These are phyloP conservation scores for Perizoma flavofasciatum DNA, from an alignment of 2,888 invertebrate species.

Conservation along the genomic window DNA sequence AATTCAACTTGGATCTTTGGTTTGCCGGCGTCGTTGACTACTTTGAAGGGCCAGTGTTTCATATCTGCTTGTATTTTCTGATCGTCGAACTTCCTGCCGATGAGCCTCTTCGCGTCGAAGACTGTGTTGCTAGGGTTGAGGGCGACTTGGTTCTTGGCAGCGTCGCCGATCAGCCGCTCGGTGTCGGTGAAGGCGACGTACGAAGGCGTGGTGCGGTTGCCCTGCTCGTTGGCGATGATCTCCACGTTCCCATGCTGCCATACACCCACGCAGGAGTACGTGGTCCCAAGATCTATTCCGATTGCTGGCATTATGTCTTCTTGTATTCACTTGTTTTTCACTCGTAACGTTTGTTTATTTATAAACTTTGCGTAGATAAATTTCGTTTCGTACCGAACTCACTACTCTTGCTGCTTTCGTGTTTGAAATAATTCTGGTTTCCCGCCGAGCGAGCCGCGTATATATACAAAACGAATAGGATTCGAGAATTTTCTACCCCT, in stretches of 20 bases:
- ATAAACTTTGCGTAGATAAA: conserved; percentile 8
- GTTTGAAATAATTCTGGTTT: conserved; percentile 68
- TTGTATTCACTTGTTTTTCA: conserved; percentile 35
- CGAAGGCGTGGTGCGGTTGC: conserved; percentile 89
- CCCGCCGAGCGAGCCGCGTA: conserved; percentile 52
- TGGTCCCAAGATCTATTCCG: conserved; percentile 83
- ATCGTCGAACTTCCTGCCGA: conserved; percentile 90
- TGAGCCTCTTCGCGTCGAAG: conserved; percentile 90
- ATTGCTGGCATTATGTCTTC: conserved; percentile 75
- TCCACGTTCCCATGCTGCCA: conserved; percentile 88
- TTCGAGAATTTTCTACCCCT: conserved; percentile 56
- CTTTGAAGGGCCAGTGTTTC: conserved; percentile 93
- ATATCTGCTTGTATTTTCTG: conserved; percentile 90
- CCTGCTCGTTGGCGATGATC: conserved; percentile 87
- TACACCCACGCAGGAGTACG: conserved; percentile 83
- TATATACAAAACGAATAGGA: conserved; percentile 60
- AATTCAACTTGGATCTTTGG: conserved; percentile 88
- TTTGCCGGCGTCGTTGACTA: conserved; percentile 86
- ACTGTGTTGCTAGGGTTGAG: conserved; percentile 90
- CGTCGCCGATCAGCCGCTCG: conserved; percentile 87
- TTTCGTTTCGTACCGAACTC: conserved; percentile 56
- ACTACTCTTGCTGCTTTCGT: conserved; percentile 50
- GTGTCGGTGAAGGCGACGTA: conserved; percentile 89
- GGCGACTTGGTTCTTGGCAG: conserved; percentile 88
- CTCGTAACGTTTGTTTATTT: conserved; percentile 42